Evolutionary conservation across 2,797 vertebrate species (phyloP), one percentile per base, ranked within the genome.

Genomic region (Bovichtus variegatus): DNA sequence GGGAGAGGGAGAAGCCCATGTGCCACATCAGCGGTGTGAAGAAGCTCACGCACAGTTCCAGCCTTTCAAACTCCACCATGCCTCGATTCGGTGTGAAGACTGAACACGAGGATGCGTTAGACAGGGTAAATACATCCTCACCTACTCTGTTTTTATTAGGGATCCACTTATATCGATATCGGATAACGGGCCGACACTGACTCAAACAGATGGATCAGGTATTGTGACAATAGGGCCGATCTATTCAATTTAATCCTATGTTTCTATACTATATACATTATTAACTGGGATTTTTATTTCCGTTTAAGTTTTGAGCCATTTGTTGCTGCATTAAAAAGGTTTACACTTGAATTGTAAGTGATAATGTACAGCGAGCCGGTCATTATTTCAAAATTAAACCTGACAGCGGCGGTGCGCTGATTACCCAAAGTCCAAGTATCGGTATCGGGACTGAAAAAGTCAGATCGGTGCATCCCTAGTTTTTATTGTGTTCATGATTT

Each of bases 21-120:
- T 97, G 96, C 89, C 97, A 97, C 87, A 98, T 98, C 92, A 97
- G 96, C 1, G 97, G 97, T 0, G 96, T 98, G 80, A 97, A 96
- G 93, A 97, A 97, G 84, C 93, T 96, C 68, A 95, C 88, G 2
- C 97, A 96, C 89, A 96, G 96, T 76, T 96, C 95, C 87, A 96
- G 95, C 92, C 94, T 96, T 87, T 95, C 94, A 36, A 95, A 95
- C 84, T 93, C 96, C 58, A 91, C 93, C 83, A 81, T 97, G 90
- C 97, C 97, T 63, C 96, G 96, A 71, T 97, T 97, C 15, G 97
- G 97, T 31, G 96, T 97, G 74, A 97, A 97, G 91, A 97, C 97
- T 0, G 95, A 97, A 74, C 96, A 98, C 23, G 97, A 98, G 88
- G 97, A 98, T 2, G 88, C 94, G 51, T 92, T 98, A 87, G 96